Evolutionary conservation across 2,888 invertebrate genomes (phyloP), one percentile per base, ranked within the genome.

Genomic region (Syritta pipiens): DNA sequence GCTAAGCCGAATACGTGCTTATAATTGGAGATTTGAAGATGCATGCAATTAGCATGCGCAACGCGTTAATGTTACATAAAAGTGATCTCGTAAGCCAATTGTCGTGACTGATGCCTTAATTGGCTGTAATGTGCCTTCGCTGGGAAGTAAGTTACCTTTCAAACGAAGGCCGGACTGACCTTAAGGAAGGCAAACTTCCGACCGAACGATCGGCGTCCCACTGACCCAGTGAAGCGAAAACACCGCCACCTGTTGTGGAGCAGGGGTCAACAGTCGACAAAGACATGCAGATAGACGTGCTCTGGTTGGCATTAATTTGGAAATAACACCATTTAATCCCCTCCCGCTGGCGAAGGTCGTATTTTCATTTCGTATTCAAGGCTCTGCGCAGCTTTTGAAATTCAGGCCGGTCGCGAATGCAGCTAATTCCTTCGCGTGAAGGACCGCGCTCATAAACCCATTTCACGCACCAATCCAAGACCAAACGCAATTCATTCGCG

Each of bases 391-490:
- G 37, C 37, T 17, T 17, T n/a, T n/a, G 3, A 14, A 35, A 55
- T 28, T 46, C 37, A 24, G 46, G 37, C 37, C 37, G 12, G 20
- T 42, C 7, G 55, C 55, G n/a, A 67, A 67, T 55, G 53, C 67
- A 57, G 37, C 67, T 57, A 57, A 67, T 67, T 62, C 69, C 75
- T 74, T 40, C 37, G n/a, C 40, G 4, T 42, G 48, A 62, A 62
- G 60, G 63, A 51, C 60, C 26, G 30, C 26, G 26, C 6, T 44
- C 20, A 35, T 14, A 57, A 40, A 49, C 9, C 22, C 48, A 40
- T 30, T 68, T 40, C 57, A 68, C 67, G 57, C 48, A 57, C 68
- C 24, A 55, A 12, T 17, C 28, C 24, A 42, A 44, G 40, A 30
- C 10, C 69, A 19, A 62, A 30, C 35, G 5, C 20, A 7, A 62